Percentiles rank a stretch among this genome's conserved stretches.
Evolutionary conservation across 1,140 invertebrate species (phyloP).

Genomic region (Procambarus clarkii): DNA sequence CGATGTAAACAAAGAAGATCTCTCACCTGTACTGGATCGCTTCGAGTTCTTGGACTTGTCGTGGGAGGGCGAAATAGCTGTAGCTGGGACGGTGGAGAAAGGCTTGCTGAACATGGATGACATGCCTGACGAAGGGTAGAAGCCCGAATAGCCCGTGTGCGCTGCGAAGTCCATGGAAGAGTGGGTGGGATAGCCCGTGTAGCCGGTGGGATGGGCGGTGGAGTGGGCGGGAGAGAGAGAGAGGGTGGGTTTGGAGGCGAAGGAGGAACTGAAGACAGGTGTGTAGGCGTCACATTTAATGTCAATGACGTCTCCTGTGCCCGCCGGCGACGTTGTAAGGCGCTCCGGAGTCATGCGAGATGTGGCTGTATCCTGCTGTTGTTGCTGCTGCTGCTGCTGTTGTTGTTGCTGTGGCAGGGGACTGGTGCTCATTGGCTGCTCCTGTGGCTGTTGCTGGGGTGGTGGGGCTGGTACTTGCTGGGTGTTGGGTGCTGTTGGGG

Average conservation of each 20-base stretch:
- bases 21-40: constrained; percentile 79
- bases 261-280: constrained; percentile 75
- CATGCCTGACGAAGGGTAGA: constrained; percentile 75
- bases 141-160: constrained; percentile 74
- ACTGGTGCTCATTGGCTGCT: constrained; percentile 64
- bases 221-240: constrained; percentile 33
- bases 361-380: constrained; percentile 73
- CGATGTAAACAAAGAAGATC: no score
- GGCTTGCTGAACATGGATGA: constrained; percentile 76
- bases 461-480: constrained; percentile 35
- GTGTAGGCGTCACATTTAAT: constrained; percentile 75
- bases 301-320: constrained; percentile 75
- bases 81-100: constrained; percentile 72
- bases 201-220: constrained; percentile 74
- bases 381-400: constrained; percentile 7
- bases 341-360: constrained; percentile 75
- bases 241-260: constrained; percentile 71
- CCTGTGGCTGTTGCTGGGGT: constrained; percentile 23
- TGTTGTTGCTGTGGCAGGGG: constrained; percentile 68
- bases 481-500: constrained; percentile 33
- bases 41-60: constrained; percentile 76
- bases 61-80: constrained; percentile 73
- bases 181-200: constrained; percentile 74
- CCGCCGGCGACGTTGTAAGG: constrained; percentile 76
- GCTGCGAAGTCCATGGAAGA: constrained; percentile 75